Evolutionary conservation across 2,797 vertebrate genomes (phyloP).

Genomic region (Acomys russatus): DNA sequence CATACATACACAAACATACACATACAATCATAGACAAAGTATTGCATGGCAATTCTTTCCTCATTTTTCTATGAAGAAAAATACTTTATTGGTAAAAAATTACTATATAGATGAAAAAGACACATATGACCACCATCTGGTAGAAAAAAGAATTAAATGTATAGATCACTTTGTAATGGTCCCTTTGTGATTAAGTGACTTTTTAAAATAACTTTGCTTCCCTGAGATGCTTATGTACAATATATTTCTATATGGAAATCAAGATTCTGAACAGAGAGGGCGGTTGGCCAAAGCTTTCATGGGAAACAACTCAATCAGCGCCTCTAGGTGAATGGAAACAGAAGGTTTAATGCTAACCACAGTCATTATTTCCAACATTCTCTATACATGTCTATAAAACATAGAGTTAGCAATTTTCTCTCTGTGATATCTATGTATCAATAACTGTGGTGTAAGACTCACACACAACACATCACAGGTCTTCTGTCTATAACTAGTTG

Average conservation of each 20-base stretch:
- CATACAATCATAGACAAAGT: neutral
- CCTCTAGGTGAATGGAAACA: neutral
- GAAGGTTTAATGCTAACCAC: neutral
- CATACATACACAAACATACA: neutral
- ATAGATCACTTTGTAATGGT: neutral
- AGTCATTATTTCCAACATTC: neutral
- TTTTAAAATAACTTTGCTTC: slow-evolving; percentile 32
- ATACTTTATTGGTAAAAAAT: neutral
- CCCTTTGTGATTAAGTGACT: neutral
- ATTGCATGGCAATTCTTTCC: neutral
- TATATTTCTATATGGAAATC: neutral
- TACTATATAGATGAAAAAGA: slow-evolving; percentile 5
- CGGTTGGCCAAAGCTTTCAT: neutral
- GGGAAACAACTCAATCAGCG: neutral
- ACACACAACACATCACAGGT: neutral
- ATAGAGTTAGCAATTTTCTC: slow-evolving; percentile 1
- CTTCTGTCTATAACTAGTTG: neutral
- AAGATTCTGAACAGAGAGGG: slow-evolving; percentile 25
- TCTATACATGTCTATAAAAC: neutral
- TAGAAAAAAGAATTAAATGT: slow-evolving; percentile 29
- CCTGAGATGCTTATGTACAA: neutral
- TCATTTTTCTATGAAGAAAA: neutral
- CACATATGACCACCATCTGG: neutral
- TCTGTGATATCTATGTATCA: neutral
- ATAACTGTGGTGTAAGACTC: neutral